Evolutionary conservation across 2,113 vertebrate genomes (phyloP), one percentile per base, ranked within the genome.

Genomic region (Ptilorrhoa leucosticta): DNA sequence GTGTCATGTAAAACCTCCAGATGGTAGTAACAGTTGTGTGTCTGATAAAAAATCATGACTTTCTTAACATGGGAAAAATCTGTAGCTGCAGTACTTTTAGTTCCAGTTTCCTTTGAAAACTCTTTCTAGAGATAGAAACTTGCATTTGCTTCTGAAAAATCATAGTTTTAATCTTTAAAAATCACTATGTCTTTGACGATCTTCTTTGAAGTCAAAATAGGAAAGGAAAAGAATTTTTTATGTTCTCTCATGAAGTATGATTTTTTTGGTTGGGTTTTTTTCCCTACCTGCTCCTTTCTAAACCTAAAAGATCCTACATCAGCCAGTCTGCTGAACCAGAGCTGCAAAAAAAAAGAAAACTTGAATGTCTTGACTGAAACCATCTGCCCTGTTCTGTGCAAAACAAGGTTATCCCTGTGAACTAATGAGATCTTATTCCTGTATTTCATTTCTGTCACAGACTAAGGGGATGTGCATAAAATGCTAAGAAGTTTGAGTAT

Each of bases 211-310:
- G 7, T 53, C 23, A 65, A 15, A 48, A 69, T 3, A 33, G 61
- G 63, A 80, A 86, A 60, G 10, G 33, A 39, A 75, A 65, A 39
- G 21, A 48, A 14, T 2, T 1, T 42, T 87, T 87, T 84, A 3
- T 47, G 11, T 65, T 91, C 31, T 79, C 5, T 68, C 35, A 37
- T 56, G 19, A 85, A 82, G 9, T 40, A 37, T 54, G n/a, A n/a
- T 20, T 11, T 44, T 50, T 48, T 17, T 1, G 2, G 2, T 27
- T 31, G 13, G 4, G 0, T 6, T 44, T 10, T 3, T 51, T 50
- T 3, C 3, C 9, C 10, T 68, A 37, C 6, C 10, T 56, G 3
- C 2, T 11, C 17, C n/a, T 26, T 78, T 89, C 26, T 28, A 76
- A 72, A 83, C 3, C 10, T 54, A 51, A 61, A 31, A 88, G 33